Evolutionary conservation across 2,888 invertebrate species (phyloP).

Genomic region (Lamellibrachia columna): DNA sequence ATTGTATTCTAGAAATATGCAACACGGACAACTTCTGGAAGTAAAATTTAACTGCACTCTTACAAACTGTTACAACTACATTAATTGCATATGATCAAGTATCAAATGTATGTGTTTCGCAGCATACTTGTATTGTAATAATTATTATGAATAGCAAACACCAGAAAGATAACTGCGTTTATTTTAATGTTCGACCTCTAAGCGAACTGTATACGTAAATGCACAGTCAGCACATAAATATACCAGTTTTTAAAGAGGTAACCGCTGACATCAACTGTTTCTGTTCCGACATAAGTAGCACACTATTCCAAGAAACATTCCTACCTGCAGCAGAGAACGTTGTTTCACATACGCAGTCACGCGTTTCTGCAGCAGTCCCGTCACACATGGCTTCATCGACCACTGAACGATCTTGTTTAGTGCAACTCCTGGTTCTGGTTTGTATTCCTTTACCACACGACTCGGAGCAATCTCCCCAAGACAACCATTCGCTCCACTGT

Average conservation of each 20-base stretch:
- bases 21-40: neutral
- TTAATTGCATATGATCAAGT: too few relatives aligned
- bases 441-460: neutral
- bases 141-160: too few relatives aligned
- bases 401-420: neutral
- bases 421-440: neutral
- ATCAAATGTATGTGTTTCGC: too few relatives aligned
- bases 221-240: too few relatives aligned
- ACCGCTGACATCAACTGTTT: too few relatives aligned
- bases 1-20: neutral
- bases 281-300: neutral
- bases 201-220: too few relatives aligned
- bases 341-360: neutral
- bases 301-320: neutral
- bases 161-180: too few relatives aligned
- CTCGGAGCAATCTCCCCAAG: neutral
- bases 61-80: neutral
- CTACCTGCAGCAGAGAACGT: neutral
- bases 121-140: too few relatives aligned
- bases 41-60: neutral
- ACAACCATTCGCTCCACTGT: neutral
- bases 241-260: too few relatives aligned
- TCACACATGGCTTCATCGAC: neutral
- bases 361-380: neutral
- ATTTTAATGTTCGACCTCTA: too few relatives aligned